A percentile compares a stretch with the other conserved stretches of the same genome.
Evolutionary conservation across 2,888 invertebrate species (phyloP).

Genomic region (Prosopocoilus inquinatus): DNA sequence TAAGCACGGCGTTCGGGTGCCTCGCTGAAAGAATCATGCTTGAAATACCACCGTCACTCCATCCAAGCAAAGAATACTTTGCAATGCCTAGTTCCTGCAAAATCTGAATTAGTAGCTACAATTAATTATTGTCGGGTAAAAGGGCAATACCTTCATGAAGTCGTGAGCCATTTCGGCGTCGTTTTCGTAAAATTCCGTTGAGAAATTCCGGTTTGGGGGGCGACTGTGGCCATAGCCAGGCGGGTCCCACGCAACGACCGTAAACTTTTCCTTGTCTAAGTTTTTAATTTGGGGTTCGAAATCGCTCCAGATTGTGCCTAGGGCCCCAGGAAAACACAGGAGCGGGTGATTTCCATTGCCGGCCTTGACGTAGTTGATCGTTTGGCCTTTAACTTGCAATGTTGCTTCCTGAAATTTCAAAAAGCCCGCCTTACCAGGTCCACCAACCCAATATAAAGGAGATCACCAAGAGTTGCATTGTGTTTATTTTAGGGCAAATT

Average conservation of each 20-base stretch:
- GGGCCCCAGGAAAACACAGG: conserved; percentile 75
- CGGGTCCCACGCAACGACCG: conserved; percentile 77
- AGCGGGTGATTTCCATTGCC: conserved; percentile 62
- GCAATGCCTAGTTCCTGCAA: conserved; percentile 60
- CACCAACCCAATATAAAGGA: too few species aligned
- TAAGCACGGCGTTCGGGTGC: conserved; percentile 64
- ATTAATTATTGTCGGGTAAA: background rate
- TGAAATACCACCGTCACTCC: conserved; percentile 87
- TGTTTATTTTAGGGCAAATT: too few species aligned
- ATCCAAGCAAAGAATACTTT: conserved; percentile 77
- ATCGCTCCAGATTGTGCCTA: conserved; percentile 81
- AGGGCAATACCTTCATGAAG: conserved; percentile 64
- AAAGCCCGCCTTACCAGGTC: too few species aligned
- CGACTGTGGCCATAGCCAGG: conserved; percentile 84
- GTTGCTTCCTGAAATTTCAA: conserved; percentile 58
- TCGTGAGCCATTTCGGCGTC: conserved; percentile 71
- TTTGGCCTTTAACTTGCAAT: conserved; percentile 59
- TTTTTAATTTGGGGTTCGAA: conserved; percentile 75
- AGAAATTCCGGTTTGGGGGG: conserved; percentile 73
- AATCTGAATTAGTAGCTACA: background rate
- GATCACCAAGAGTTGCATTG: too few species aligned
- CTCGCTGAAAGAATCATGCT: conserved; percentile 74
- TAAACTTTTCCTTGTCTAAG: conserved; percentile 61
- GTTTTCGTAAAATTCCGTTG: conserved; percentile 65
- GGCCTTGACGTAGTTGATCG: conserved; percentile 63